These are phyloP conservation scores for Archilochus colubris DNA, from an alignment of 2,113 vertebrate genomes.

Conservation along the genomic window DNA sequence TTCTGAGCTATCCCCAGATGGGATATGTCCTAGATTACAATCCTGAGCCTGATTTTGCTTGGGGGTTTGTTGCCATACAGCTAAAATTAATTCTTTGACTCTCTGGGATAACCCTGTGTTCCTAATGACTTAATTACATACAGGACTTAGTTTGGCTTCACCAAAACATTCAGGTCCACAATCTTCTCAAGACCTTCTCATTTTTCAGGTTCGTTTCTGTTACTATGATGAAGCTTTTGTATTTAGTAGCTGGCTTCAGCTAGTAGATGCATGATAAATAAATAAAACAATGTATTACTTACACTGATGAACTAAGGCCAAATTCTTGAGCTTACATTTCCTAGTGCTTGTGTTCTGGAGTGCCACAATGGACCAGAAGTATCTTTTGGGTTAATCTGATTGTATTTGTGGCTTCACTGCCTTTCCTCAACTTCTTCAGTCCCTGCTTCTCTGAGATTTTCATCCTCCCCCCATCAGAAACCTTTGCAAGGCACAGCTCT, in stretches of 20 bases:
- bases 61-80: background rate
- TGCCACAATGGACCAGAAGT: background rate
- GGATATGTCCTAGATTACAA: background rate
- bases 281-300: background rate
- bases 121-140: background rate
- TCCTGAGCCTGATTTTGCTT: background rate
- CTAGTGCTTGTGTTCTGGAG: background rate
- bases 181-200: background rate
- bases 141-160: background rate
- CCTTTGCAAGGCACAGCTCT: background rate
- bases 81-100: conserved; percentile 18
- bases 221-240: background rate
- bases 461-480: background rate
- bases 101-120: background rate
- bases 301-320: background rate
- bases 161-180: background rate
- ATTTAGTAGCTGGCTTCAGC: background rate
- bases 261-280: background rate
- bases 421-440: background rate
- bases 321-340: background rate
- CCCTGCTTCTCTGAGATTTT: background rate
- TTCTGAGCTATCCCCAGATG: background rate
- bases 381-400: background rate
- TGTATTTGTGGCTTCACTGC: background rate
- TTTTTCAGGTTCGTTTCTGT: background rate